Base-by-base conservation (phyloP, 1,140 invertebrate species). In the Drosophila athabasca region DNA sequence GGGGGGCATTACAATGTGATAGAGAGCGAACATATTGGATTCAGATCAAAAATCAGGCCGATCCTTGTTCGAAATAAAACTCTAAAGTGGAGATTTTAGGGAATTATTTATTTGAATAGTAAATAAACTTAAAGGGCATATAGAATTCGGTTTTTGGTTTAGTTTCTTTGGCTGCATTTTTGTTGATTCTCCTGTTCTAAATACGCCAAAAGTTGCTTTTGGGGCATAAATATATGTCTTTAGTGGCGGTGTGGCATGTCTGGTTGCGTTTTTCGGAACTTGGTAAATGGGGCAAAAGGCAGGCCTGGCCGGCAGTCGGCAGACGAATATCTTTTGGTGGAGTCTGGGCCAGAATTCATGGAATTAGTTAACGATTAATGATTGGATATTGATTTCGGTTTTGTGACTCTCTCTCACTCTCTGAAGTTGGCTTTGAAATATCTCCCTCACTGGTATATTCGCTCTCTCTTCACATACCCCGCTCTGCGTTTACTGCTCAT, bases 361-460 rank as follows among this genome's bases (percentile, higher is more conserved):
- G 83, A 88, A 88, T 88, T 88, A 89, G 83, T 88, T 88, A 88
- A 88, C 83, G 83, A 88, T 88, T 89, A 87, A 87, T 87, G 83
- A 87, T 87, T 87, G 84, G 84, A 89, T 88, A 88, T 88, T 88
- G 83, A 88, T 89, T 88, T 85, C 64, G 73, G 8, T 53, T 58
- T 17, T 31, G 19, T 53, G 31, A 51, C 45, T 58, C 31, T 19
- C 35, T 45, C 22, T 35, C 35, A 39, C 41, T 39, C 66, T 48
- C 29, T 43, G 24, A 26, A 4, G 29, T 1, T 13, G 35, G 35
- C 35, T 13, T 39, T 13, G 35, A 39, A 39, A 39, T 39, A 35
- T 26, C 41, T 54, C 19, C 61, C 41, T 26, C 46, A 19, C 44
- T 22, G 54, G 54, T 9, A 43, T 29, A 50, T 53, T 60, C 26